Conservation (phyloP, 2,888 invertebrate species). For the Cecidostiba fungosa region DNA sequence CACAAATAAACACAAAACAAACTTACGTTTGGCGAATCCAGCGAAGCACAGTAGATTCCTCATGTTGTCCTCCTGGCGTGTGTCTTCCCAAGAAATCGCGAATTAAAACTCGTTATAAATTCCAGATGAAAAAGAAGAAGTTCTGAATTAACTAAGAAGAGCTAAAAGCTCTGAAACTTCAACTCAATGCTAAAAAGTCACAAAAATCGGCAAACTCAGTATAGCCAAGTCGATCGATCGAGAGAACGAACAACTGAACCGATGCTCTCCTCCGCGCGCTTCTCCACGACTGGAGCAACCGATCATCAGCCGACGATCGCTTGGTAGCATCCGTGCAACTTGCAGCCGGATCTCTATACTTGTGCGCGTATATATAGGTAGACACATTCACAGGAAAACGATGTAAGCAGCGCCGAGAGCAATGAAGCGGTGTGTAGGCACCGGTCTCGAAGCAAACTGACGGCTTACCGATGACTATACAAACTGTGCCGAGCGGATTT, state of each 20-base stretch:
- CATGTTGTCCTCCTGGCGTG: slow-evolving; percentile 16
- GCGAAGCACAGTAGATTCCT: slow-evolving; percentile 52
- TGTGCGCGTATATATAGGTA: not conserved
- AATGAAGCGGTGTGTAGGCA: not conserved
- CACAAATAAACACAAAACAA: not conserved
- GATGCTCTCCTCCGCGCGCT: not conserved
- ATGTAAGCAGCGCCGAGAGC: not conserved
- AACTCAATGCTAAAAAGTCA: not conserved
- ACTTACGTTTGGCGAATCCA: slow-evolving; percentile 49
- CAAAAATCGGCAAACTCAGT: not conserved
- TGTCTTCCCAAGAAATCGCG: not conserved
- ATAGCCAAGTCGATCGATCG: too few relatives aligned
- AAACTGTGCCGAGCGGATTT: slow-evolving; percentile 28
- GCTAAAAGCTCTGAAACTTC: not conserved
- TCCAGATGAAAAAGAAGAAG: not conserved
- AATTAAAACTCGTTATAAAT: not conserved
- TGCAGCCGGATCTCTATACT: not conserved
- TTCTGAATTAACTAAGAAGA: not conserved
- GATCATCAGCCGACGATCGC: slow-evolving; percentile 1
- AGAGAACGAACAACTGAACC: not conserved
- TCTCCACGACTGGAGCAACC: not conserved
- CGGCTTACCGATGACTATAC: not conserved
- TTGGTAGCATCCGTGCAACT: not conserved
- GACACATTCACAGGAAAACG: not conserved
- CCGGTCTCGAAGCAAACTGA: not conserved